A percentile compares a stretch with the other conserved stretches of the same genome.
phyloP scores from a whole-genome alignment of 2,113 vertebrate species.

The Megaceryle maxima region DNA sequence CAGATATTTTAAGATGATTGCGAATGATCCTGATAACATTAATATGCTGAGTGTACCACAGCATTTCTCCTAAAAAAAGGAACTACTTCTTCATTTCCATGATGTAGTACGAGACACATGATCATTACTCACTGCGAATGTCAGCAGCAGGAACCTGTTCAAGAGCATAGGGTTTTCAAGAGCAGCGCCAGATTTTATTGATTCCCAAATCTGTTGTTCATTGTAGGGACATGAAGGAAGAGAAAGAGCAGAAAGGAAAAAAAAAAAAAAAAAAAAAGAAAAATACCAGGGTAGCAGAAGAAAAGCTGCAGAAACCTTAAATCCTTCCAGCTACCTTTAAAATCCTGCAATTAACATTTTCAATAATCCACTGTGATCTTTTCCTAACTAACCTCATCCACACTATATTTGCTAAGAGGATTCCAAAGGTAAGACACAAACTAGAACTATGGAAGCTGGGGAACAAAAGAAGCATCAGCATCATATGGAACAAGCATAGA shows the following conservation, averaged over 20 bases:
- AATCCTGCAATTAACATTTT: not conserved
- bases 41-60: not conserved
- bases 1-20: not conserved
- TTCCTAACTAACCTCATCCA: not conserved
- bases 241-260: not conserved
- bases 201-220: slow-evolving; percentile 87
- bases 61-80: not conserved
- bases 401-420: not conserved
- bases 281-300: not conserved
- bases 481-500: not conserved
- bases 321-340: not conserved
- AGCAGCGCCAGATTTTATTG: slow-evolving; percentile 86
- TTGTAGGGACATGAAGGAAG: not conserved
- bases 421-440: not conserved
- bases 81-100: not conserved
- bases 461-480: not conserved
- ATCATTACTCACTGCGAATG: slow-evolving; percentile 87
- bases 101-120: not conserved
- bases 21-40: not conserved
- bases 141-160: slow-evolving; percentile 92
- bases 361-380: not conserved
- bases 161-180: slow-evolving; percentile 86
- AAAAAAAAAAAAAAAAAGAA: not conserved
- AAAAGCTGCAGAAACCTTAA: not conserved
- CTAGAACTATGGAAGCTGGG: not conserved